Evolutionary conservation across 2,113 vertebrate genomes (phyloP), one percentile per base, ranked within the genome.

Genomic region (Alethe diademata): DNA sequence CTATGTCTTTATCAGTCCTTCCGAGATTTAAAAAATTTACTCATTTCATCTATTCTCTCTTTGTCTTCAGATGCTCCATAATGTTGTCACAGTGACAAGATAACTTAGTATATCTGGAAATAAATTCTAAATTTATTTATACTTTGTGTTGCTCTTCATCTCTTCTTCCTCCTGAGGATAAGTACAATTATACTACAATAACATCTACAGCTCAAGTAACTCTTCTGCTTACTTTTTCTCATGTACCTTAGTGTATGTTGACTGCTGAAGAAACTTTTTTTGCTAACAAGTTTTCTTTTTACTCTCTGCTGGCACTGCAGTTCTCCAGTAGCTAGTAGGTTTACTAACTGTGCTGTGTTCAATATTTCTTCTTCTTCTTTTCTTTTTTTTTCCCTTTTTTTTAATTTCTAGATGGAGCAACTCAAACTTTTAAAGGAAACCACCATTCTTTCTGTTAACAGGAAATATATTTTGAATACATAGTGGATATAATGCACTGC

Each of bases 191-290:
- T 22, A 29, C 8, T 47, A 15, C 19, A 56, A 42, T 57, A 70
- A 45, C 8, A n/a, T 33, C 43, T 57, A 33, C 23, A 78, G 26
- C 7, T 64, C 24, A 81, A 67, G 31, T 14, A 74, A 23, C 7
- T 58, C 14, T 72, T 8, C 17, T 35, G 51, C 23, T 53, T 60
- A 31, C 6, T 66, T 76, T 61, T 79, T 54, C 22, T 47, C 15
- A 40, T 6, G 1, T 12, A n/a, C 8, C 18, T 47, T 70, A 43
- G 29, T 66, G 6, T 18, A 24, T 0, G 0, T 48, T 40, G 20
- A 50, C 26, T 61, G 31, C 12, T 57, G 38, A 66, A n/a, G 20
- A 66, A 40, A 43, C 71, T 57, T 8, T 3, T 88, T 85, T 78
- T 45, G 15, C 28, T 70, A 65, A 24, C 6, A 65, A 57, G 8